Percentiles rank a stretch among this genome's conserved stretches.
Conservation (phyloP, 2,113 vertebrate species). For the Pseudorasbora parva region DNA sequence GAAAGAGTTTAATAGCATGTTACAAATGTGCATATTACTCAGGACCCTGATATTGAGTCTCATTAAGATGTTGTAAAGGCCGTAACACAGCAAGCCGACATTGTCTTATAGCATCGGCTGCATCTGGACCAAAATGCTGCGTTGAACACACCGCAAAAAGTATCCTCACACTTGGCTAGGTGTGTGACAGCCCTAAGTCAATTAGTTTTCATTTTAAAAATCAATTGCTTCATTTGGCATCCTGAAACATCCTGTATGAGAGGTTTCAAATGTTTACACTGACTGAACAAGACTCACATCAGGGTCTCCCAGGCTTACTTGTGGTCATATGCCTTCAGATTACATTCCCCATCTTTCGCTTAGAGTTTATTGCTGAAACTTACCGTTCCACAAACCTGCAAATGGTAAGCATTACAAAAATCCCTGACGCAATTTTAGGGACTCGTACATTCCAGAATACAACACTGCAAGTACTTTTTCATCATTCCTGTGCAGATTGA, state of each 20-base stretch:
- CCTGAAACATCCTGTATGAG: neutral
- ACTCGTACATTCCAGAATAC: slow-evolving; percentile 6
- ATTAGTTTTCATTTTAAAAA: too few species aligned
- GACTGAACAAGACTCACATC: slow-evolving; percentile 27
- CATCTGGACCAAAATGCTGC: too few species aligned
- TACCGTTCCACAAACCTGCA: slow-evolving; percentile 63
- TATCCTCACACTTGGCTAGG: too few species aligned
- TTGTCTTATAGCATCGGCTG: too few species aligned
- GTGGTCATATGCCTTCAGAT: neutral
- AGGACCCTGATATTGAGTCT: slow-evolving; percentile 43
- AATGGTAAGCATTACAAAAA: slow-evolving; percentile 30
- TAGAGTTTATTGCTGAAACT: slow-evolving; percentile 51
- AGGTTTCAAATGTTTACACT: too few species aligned
- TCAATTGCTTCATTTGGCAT: too few species aligned
- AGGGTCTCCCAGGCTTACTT: neutral
- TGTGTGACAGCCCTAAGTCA: too few species aligned
- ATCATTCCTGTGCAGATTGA: slow-evolving; percentile 53
- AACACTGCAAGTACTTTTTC: slow-evolving; percentile 34
- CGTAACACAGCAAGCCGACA: too few species aligned
- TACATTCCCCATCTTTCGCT: neutral
- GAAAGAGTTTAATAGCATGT: neutral
- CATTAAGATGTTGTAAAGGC: neutral
- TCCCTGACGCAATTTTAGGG: neutral
- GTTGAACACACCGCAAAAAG: too few species aligned
- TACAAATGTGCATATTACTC: neutral